Percentiles rank a stretch among this genome's conserved stretches.
Conservation (phyloP, 2,888 invertebrate species). For the Gymnoscelis rufifasciata region DNA sequence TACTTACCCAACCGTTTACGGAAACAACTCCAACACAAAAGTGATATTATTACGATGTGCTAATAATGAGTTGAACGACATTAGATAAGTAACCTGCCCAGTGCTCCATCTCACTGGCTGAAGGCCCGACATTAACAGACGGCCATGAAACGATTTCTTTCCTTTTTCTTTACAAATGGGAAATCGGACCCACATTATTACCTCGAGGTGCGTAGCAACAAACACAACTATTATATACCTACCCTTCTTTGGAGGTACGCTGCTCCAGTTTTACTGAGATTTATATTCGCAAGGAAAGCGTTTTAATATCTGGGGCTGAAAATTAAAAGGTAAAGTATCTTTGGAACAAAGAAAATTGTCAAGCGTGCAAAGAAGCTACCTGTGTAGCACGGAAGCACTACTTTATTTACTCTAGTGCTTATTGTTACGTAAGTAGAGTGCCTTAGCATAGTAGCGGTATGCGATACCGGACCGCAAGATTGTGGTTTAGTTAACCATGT, state of each 20-base stretch:
- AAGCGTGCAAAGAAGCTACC: constrained; percentile 18
- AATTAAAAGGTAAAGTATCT: constrained; percentile 27
- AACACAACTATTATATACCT: constrained; percentile 15
- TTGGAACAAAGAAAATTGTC: constrained; percentile 24
- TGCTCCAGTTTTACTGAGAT: constrained; percentile 27
- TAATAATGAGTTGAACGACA: constrained; percentile 28
- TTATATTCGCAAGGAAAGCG: constrained; percentile 27
- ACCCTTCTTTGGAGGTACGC: constrained; percentile 20
- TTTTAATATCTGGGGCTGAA: constrained; percentile 19
- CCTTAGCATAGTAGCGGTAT: not conserved
- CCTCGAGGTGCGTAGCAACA: constrained; percentile 17
- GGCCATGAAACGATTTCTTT: constrained; percentile 43
- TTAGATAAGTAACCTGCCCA: constrained; percentile 27
- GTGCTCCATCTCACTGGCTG: constrained; percentile 24
- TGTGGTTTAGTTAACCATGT: not conserved
- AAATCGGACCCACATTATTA: constrained; percentile 54
- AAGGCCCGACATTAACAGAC: constrained; percentile 45
- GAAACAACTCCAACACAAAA: constrained; percentile 36
- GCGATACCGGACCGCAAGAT: not conserved
- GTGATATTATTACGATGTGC: constrained; percentile 33
- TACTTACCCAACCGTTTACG: constrained; percentile 29
- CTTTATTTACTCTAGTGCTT: constrained; percentile 11
- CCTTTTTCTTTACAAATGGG: constrained; percentile 54
- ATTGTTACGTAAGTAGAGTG: not conserved
- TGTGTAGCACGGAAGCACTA: constrained; percentile 10